Percentiles rank a stretch among this genome's conserved stretches.
phyloP scores from a whole-genome alignment of 2,888 invertebrate species.

The Phytoseiulus persimilis region DNA sequence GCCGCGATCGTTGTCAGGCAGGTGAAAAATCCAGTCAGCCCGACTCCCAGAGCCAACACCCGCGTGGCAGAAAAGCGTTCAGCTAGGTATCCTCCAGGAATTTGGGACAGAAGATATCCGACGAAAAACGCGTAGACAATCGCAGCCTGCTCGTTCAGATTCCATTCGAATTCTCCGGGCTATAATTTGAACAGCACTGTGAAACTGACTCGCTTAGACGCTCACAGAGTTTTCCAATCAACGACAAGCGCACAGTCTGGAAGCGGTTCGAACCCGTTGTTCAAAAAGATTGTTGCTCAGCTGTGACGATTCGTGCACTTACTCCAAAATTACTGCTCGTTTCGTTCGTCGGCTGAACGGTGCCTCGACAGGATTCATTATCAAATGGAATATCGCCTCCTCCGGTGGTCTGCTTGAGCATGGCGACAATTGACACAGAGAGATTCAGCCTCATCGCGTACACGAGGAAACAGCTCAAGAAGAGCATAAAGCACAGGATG shows the following conservation, averaged over 20 bases:
- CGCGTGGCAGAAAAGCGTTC: background rate
- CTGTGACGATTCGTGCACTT: background rate
- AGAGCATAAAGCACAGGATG: background rate
- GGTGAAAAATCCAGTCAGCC: background rate
- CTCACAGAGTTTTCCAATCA: too few relatives aligned
- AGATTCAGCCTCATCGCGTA: constrained; percentile 21
- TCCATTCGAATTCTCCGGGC: background rate
- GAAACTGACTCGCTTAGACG: background rate
- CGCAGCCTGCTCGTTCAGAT: background rate
- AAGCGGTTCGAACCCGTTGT: too few relatives aligned
- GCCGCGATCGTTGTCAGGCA: background rate
- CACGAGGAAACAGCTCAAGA: constrained; percentile 18
- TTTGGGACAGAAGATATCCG: background rate
- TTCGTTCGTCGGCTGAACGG: background rate
- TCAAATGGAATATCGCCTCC: too few relatives aligned
- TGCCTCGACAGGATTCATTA: constrained; percentile 10
- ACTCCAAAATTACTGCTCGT: background rate
- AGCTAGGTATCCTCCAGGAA: background rate
- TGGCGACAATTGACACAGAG: background rate
- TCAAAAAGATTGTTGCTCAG: too few relatives aligned
- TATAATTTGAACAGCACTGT: background rate
- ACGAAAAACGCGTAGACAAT: constrained; percentile 6
- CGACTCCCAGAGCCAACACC: background rate
- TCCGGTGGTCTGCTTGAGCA: background rate
- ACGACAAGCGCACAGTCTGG: too few relatives aligned